Base-by-base conservation (phyloP, 2,113 vertebrate genomes). In the Zosterops lateralis region DNA sequence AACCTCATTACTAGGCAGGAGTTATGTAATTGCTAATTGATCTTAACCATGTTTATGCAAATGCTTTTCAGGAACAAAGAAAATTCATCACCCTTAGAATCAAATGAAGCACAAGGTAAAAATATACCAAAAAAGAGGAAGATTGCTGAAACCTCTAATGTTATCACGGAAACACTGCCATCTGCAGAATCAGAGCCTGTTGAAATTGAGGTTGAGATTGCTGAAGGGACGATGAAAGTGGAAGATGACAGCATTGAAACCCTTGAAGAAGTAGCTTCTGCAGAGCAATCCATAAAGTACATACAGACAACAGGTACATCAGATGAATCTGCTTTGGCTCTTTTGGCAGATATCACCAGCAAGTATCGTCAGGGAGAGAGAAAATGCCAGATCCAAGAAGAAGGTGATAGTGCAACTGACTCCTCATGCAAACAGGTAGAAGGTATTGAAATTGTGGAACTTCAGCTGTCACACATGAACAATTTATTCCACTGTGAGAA, bases 321-420 rank as follows among this genome's bases (percentile, higher is more conserved):
- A 4, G 99, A 99, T 74, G 99, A 99, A 89, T 99, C 99, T 3
- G 99, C 99, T 36, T 97, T 99, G 94, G 99, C 99, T 44, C 97
- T 99, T 84, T 97, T 99, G 75, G 99, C 99, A 19, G 99, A 99
- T 94, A 99, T 99, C 82, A 99, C 99, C 92, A 99, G 99, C 96
- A 99, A 99, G 96, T 99, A 99, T 96, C 99, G 99, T 73, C 99
- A 99, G 29, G 99, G 98, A 61, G 98, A 98, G 72, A 97, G 97
- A 85, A 98, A 98, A 96, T 97, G 97, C 88, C 97, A 98, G 83
- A 87, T 98, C 58, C 94, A 97, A 89, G 97, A 97, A 85, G 97
- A 97, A 91, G 93, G 93, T 86, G 97, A 96, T 88, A 97, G 70
- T 94, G 91, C 96, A 57, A 94, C 98, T 82, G 98, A 99, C 93